phyloP scores from a whole-genome alignment of 2,888 invertebrate species.

The Mechanitis mazaeus region DNA sequence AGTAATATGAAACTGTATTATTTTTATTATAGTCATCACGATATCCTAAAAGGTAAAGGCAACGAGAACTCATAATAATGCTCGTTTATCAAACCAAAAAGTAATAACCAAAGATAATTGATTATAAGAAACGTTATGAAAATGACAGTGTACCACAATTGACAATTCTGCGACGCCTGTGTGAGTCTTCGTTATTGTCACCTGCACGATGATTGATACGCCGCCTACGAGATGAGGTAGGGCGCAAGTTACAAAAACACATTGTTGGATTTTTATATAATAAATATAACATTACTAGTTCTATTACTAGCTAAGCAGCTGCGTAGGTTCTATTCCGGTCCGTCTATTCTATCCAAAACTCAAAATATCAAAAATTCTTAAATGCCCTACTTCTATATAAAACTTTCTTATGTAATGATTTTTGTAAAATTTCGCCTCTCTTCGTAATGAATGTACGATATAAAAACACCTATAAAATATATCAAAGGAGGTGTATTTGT shows the following conservation, averaged over 20 bases:
- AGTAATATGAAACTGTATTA: background rate
- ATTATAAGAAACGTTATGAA: constrained; percentile 24
- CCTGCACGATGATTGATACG: constrained; percentile 48
- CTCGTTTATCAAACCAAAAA: constrained; percentile 14
- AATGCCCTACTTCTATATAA: no score
- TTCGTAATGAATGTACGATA: no score
- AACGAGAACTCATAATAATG: constrained; percentile 2
- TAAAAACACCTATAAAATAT: no score
- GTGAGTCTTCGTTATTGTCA: constrained; percentile 37
- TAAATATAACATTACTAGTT: no score
- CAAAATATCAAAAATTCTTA: no score
- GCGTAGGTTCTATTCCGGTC: no score
- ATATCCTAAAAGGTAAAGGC: background rate
- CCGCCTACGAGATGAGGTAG: constrained; percentile 36
- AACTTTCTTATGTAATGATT: no score
- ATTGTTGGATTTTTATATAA: no score
- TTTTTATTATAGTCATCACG: background rate
- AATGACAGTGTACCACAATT: constrained; percentile 26
- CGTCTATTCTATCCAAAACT: no score
- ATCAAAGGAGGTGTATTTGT: no score
- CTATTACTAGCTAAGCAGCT: no score
- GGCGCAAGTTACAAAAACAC: constrained; percentile 18
- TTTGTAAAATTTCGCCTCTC: no score
- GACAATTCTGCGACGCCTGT: constrained; percentile 27
- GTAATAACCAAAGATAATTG: constrained; percentile 25